phyloP scores from a whole-genome alignment of 1,140 invertebrate species.

The Asobara japonica region DNA sequence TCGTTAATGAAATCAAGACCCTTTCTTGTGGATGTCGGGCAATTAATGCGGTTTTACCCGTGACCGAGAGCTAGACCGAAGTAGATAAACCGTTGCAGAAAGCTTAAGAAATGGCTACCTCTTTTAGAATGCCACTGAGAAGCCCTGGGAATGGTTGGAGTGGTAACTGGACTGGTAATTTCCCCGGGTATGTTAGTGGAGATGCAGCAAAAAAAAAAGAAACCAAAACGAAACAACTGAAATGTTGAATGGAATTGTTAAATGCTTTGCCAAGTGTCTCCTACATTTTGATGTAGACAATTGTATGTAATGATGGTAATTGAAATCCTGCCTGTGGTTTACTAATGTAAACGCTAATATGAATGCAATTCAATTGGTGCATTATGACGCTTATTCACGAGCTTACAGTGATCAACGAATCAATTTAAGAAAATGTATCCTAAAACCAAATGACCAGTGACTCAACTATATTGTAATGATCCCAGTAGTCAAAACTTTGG shows the following conservation, averaged over 20 bases:
- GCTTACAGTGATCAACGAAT: not conserved
- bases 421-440: no score
- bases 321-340: not conserved
- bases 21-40: not conserved
- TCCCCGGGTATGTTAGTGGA: not conserved
- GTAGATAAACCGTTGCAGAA: constrained; percentile 1
- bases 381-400: not conserved
- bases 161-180: not conserved
- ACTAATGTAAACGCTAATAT: not conserved
- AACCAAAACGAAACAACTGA: not conserved
- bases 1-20: constrained; percentile 1
- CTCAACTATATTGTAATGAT: no score
- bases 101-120: not conserved
- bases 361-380: not conserved
- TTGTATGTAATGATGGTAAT: not conserved
- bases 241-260: not conserved
- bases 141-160: not conserved
- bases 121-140: not conserved
- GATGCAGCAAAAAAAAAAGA: not conserved
- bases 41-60: not conserved
- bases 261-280: not conserved
- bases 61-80: constrained; percentile 2
- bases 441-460: no score
- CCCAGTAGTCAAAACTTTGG: no score
- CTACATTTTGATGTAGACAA: not conserved